phyloP scores from a whole-genome alignment of 2,888 invertebrate species.

The Lepetodrilus schrolli region DNA sequence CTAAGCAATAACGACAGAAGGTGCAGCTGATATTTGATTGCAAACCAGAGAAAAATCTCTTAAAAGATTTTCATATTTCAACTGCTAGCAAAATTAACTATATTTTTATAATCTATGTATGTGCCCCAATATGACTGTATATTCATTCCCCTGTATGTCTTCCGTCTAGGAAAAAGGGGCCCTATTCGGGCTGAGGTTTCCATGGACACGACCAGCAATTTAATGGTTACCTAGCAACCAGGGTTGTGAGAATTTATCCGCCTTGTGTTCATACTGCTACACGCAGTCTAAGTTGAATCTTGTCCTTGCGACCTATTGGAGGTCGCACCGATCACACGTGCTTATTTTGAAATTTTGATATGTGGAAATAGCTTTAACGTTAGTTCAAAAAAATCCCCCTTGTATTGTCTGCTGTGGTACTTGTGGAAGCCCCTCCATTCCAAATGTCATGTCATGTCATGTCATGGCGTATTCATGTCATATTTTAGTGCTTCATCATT shows the following conservation, averaged over 20 bases:
- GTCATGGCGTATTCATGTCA: no score
- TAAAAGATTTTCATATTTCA: not conserved
- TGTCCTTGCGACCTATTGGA: not conserved
- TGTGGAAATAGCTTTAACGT: conserved; percentile 22
- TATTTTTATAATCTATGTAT: conserved; percentile 18
- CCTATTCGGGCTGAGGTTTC: conserved; percentile 17
- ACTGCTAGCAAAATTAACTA: conserved; percentile 25
- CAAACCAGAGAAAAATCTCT: conserved; percentile 22
- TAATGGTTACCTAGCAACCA: conserved; percentile 25
- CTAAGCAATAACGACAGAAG: conserved; percentile 24
- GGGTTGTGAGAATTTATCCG: conserved; percentile 16
- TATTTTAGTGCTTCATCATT: not conserved
- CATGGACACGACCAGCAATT: conserved; percentile 4
- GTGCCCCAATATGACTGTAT: conserved; percentile 8
- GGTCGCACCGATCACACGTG: not conserved
- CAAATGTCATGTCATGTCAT: not conserved
- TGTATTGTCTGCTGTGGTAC: conserved; percentile 1
- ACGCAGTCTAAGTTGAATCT: conserved; percentile 11
- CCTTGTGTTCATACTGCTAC: conserved; percentile 7
- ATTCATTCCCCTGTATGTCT: conserved; percentile 23
- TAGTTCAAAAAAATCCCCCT: not conserved
- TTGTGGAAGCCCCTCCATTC: conserved; percentile 13
- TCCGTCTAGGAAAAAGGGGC: conserved; percentile 24
- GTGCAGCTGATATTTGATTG: conserved; percentile 18
- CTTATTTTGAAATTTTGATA: conserved; percentile 21